Evolutionary conservation across 1,140 invertebrate genomes (phyloP).

Genomic region (Macrostomum lignano): DNA sequence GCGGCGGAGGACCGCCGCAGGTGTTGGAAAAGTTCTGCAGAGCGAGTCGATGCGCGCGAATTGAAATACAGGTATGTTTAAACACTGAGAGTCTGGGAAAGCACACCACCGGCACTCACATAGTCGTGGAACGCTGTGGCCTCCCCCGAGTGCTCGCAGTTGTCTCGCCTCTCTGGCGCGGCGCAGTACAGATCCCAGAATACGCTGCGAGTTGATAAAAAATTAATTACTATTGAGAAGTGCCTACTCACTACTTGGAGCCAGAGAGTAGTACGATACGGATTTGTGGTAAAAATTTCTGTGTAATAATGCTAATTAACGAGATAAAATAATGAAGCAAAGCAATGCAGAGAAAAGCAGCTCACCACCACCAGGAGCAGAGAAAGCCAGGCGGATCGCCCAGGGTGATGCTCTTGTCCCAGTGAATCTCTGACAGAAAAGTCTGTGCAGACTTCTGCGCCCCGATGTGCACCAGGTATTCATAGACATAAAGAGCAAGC

Average conservation of each 20-base stretch:
- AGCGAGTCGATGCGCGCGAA: too few species aligned
- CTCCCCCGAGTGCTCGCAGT: slow-evolving; percentile 88
- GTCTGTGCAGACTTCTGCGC: slow-evolving; percentile 94
- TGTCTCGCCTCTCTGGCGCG: slow-evolving; percentile 73
- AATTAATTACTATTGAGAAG: slow-evolving; percentile 11
- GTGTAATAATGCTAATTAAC: too few species aligned
- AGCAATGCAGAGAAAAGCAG: slow-evolving; percentile 7
- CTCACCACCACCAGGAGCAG: slow-evolving; percentile 94
- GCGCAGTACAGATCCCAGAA: slow-evolving; percentile 98
- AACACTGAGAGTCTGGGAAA: slow-evolving; percentile 8
- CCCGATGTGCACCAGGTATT: slow-evolving; percentile 88
- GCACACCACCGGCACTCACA: slow-evolving; percentile 33
- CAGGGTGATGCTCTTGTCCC: slow-evolving; percentile 55
- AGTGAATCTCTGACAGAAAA: slow-evolving; percentile 51
- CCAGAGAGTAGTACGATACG: too few species aligned
- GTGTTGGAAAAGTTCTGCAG: too few species aligned
- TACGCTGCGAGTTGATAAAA: slow-evolving; percentile 37
- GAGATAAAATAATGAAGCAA: too few species aligned
- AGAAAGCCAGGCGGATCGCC: slow-evolving; percentile 86
- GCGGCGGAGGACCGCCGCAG: too few species aligned
- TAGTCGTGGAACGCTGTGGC: slow-evolving; percentile 97
- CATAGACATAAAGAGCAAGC: slow-evolving; percentile 87
- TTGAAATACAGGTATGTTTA: too few species aligned
- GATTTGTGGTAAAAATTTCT: too few species aligned
- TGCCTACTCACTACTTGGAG: too few species aligned